Base-by-base conservation (phyloP, 2,113 vertebrate genomes). In the Lipotes vexillifer region DNA sequence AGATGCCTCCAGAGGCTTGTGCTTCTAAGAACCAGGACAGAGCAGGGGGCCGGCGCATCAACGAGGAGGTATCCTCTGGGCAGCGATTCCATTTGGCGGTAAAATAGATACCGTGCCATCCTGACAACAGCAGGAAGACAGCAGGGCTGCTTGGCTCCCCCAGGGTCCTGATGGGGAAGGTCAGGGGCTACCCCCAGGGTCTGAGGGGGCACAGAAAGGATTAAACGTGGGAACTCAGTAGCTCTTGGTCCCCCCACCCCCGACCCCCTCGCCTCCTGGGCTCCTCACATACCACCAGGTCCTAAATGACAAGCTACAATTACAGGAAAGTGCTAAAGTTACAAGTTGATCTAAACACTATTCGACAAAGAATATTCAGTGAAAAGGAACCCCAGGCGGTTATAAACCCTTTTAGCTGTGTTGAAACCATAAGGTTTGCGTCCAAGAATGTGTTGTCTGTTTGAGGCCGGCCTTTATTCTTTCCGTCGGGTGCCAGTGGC, bases 381-480 rank as follows among this genome's bases (percentile, higher is more conserved):
- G 95, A 89, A 88, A 57, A 92, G 68, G 77, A 94, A 97, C 90
- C 96, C 83, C 59, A 46, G 93, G 88, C 77, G 23, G 75, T 97
- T 92, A 38, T n/a, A 52, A 97, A 95, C 88, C 80, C 55, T 95
- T 94, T 90, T 75, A 65, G 78, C 49, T 90, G 46, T 49, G 74
- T 15, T 71, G 31, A 33, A 94, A 89, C 93, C 97, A 97, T 98
- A 97, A 95, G 97, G 97, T 98, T 97, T 98, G 96, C 87, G 95
- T 98, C 96, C 96, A 98, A 97, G 95, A 97, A 75, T 18, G 87
- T 4, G 10, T 97, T 87, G 52, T 38, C 97, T 96, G 36, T 95
- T 98, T 96, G 83, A 90, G 90, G 49, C 69, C 4, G 71, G 96
- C 97, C 97, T 98, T 97, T 59, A 2, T 98, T 97, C 97, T 92